phyloP scores from a whole-genome alignment of 2,797 vertebrate species.

The Notoglanidium macrostoma region DNA sequence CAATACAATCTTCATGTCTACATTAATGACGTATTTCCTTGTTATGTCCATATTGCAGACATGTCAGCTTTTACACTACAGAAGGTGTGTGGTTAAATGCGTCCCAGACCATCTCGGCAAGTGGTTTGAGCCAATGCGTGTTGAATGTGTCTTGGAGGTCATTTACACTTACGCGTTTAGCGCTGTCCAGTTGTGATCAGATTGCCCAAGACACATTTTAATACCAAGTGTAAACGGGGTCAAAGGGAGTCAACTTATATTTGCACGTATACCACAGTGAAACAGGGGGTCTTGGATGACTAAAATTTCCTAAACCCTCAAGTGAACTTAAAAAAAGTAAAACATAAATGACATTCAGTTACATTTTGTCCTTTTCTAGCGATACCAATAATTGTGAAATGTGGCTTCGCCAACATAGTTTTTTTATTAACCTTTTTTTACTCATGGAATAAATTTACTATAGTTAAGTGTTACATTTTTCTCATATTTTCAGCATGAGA shows the following conservation, averaged over 20 bases:
- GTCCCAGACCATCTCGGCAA: too few species aligned
- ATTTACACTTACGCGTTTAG: too few species aligned
- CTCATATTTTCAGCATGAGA: not conserved
- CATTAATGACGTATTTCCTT: too few species aligned
- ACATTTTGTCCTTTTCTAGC: not conserved
- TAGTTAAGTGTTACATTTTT: not conserved
- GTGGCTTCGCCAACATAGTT: not conserved
- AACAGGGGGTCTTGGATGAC: not conserved
- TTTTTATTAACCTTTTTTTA: not conserved
- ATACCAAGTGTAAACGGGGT: too few species aligned
- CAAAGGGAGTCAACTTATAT: not conserved
- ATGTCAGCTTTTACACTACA: too few species aligned
- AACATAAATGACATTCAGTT: not conserved
- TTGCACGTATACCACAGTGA: not conserved
- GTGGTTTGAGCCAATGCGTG: too few species aligned
- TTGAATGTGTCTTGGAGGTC: too few species aligned
- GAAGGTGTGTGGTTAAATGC: too few species aligned
- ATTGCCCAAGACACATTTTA: too few species aligned
- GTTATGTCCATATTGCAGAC: too few species aligned
- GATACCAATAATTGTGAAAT: not conserved
- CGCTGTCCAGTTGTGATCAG: too few species aligned
- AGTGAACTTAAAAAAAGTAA: not conserved
- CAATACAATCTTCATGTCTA: too few species aligned
- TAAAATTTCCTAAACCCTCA: not conserved
- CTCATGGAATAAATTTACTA: not conserved